Conservation (phyloP, 2,113 vertebrate species). For the Microcebus ravelobensis region DNA sequence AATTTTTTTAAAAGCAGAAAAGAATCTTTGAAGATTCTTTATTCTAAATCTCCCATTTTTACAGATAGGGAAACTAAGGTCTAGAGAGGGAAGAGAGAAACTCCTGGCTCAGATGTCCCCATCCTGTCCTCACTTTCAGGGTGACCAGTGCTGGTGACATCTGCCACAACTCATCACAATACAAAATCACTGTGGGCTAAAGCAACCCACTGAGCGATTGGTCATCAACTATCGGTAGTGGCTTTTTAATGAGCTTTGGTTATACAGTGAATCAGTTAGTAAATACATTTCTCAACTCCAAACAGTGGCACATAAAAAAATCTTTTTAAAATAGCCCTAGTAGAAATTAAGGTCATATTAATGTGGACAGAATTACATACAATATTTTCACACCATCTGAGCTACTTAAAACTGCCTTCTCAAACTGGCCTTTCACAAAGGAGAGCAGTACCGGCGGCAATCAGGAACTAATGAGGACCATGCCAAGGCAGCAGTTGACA, state of each 20-base stretch:
- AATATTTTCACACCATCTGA: conserved; percentile 41
- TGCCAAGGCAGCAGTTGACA: neutral
- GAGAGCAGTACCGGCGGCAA: conserved; percentile 31
- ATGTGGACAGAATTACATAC: conserved; percentile 21
- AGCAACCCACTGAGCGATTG: neutral
- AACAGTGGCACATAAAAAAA: neutral
- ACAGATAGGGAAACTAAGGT: neutral
- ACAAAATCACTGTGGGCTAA: neutral
- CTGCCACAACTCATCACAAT: neutral
- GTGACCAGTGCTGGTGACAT: neutral
- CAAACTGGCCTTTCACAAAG: conserved; percentile 34
- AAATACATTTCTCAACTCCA: neutral
- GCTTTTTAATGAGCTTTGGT: neutral
- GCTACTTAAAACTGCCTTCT: conserved; percentile 60
- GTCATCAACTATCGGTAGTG: neutral
- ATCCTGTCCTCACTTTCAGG: neutral
- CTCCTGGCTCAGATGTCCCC: neutral
- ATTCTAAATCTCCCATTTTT: neutral
- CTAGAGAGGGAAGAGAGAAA: neutral
- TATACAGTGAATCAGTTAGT: neutral
- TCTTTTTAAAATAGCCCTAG: neutral
- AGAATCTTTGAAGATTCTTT: neutral
- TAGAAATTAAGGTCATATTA: conserved; percentile 54
- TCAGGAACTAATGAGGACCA: conserved; percentile 19
- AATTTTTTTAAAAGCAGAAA: neutral